Evolutionary conservation across 2,888 invertebrate genomes (phyloP), one percentile per base, ranked within the genome.

Genomic region (Criorhina ranunculi): DNA sequence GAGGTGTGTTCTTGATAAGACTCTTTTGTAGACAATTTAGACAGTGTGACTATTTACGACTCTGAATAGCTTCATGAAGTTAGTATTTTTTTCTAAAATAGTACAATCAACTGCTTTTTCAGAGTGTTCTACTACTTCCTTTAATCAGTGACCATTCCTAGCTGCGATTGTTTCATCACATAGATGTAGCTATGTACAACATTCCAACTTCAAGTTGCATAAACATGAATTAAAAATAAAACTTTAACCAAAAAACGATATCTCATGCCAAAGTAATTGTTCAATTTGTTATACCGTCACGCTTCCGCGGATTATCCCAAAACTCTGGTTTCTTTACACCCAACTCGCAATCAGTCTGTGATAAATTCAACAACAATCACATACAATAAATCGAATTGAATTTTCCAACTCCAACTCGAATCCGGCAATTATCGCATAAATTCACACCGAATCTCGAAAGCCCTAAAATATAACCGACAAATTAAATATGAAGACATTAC

Each of bases 401-500:
- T 77, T 67, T 64, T 37, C 35, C 33, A 46, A 40, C 57, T 19
- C 29, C 49, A 42, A 44, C 44, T 33, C 31, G 62, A 51, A 29
- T 66, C 60, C 59, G 44, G 44, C 76, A 86, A 81, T 85, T 79
- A 85, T 69, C 75, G 51, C 70, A 85, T 85, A 85, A 85, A 80
- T 85, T 85, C 75, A 46, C 80, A 80, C 85, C 70, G 51, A 70
- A 59, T 40, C 44, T 60, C 60, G 17, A 86, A 77, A 49, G 70
- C 66, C 79, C 76, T 81, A 67, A 81, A 81, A 72, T 72, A 83
- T 88, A 57, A 19, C 70, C 80, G 88, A 88, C 88, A 88, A 88
- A 88, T 88, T 88, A 88, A 88, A 88, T 88, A 89, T 88, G 87
- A 89, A 89, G 88, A 88, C 88, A 88, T 89, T 88, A 88, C 81